phyloP scores from a whole-genome alignment of 2,113 vertebrate species.

The Verasper variegatus region DNA sequence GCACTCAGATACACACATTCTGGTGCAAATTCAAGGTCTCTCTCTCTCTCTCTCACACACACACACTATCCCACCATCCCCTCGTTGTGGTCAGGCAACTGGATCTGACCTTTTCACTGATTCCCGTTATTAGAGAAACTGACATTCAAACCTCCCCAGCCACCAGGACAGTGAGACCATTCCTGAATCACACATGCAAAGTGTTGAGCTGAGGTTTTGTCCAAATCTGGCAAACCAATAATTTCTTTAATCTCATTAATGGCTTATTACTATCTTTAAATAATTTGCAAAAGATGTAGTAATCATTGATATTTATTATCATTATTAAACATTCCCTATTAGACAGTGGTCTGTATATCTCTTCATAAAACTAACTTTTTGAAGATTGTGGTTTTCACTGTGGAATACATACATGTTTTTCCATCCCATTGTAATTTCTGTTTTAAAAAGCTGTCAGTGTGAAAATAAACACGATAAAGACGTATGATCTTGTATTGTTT shows the following conservation, averaged over 20 bases:
- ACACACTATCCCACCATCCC: conserved; percentile 33
- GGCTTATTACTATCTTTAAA: neutral
- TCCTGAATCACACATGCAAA: conserved; percentile 37
- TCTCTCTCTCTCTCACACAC: conserved; percentile 11
- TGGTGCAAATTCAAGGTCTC: neutral
- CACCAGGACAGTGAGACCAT: conserved; percentile 75
- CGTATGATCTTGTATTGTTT: conserved; percentile 7
- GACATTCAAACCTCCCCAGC: conserved; percentile 83
- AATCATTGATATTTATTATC: neutral
- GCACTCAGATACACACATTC: conserved; percentile 13
- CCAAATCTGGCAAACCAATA: neutral
- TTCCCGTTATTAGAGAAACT: conserved; percentile 85
- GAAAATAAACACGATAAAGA: neutral
- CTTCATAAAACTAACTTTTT: no score
- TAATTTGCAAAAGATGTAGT: neutral
- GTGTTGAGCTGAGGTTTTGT: neutral
- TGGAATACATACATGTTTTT: neutral
- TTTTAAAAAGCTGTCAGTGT: neutral
- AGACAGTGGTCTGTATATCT: no score
- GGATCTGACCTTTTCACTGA: conserved; percentile 83
- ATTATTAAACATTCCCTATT: no score
- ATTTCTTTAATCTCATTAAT: neutral
- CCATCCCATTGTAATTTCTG: conserved; percentile 3
- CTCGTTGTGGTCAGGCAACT: conserved; percentile 77
- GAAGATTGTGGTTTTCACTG: no score